Conservation (phyloP, 2,888 invertebrate species). For the Nudaria mundana region DNA sequence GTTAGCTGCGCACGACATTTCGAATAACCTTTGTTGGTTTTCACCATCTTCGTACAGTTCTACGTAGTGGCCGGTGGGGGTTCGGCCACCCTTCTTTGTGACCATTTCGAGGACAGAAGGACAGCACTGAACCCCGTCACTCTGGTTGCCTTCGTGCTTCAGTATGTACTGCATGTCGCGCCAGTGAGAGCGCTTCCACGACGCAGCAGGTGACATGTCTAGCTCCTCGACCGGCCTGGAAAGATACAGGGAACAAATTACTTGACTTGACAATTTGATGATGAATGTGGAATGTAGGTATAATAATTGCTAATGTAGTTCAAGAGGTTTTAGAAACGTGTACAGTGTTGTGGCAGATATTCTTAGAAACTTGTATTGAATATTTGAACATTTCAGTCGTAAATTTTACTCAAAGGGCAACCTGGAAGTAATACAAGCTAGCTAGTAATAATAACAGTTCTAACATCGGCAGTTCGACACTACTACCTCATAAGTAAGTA, state of each 20-base stretch:
- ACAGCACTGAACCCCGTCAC: conserved; percentile 86
- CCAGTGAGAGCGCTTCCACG: conserved; percentile 81
- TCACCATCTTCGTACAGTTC: conserved; percentile 88
- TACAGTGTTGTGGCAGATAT: no score
- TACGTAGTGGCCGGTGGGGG: conserved; percentile 86
- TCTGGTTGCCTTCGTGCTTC: conserved; percentile 67
- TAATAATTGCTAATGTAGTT: no score
- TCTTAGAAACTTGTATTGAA: no score
- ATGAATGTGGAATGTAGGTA: no score
- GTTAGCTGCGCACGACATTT: conserved; percentile 87
- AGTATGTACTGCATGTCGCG: conserved; percentile 84
- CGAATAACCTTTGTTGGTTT: conserved; percentile 87
- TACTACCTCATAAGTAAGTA: no score
- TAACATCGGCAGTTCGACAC: no score
- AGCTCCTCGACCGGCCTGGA: conserved; percentile 69
- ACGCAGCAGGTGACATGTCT: conserved; percentile 62
- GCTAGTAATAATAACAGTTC: no score
- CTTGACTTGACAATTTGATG: no score
- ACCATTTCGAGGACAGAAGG: conserved; percentile 89
- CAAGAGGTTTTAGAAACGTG: no score
- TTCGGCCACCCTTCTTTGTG: conserved; percentile 88
- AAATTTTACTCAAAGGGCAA: no score
- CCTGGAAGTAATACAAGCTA: no score
- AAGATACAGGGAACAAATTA: conserved; percentile 5
- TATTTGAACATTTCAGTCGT: no score